Conservation (phyloP, 1,140 invertebrate genomes). For the Drosophila melanica region DNA sequence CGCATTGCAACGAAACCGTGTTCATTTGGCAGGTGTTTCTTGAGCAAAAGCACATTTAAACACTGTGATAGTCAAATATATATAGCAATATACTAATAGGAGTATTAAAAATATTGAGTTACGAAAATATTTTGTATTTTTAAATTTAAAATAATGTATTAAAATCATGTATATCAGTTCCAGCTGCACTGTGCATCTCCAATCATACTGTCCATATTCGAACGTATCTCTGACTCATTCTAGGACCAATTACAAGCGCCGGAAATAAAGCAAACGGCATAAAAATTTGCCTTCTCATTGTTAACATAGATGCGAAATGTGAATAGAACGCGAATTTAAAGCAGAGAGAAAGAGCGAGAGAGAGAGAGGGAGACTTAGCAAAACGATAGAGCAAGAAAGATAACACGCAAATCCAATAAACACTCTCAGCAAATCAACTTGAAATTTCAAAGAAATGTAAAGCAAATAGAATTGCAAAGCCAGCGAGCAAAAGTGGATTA, state of each 20-base stretch:
- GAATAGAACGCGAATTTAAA: conserved; percentile 13
- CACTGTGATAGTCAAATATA: no score
- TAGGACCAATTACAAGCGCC: conserved; percentile 12
- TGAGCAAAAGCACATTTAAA: no score
- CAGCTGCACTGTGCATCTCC: neutral
- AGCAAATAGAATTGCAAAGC: conserved; percentile 42
- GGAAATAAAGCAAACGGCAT: conserved; percentile 72
- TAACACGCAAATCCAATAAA: conserved; percentile 67
- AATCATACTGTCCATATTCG: conserved; percentile 1
- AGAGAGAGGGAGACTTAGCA: conserved; percentile 2
- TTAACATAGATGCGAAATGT: conserved; percentile 43
- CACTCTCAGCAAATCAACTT: conserved; percentile 58
- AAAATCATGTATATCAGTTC: conserved; percentile 1
- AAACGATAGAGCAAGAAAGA: neutral
- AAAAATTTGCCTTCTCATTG: conserved; percentile 76
- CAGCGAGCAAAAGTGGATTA: conserved; percentile 50
- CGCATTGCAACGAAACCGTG: neutral
- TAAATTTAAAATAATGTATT: no score
- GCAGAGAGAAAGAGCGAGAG: conserved; percentile 1
- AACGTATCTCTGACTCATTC: neutral
- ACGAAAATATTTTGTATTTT: no score
- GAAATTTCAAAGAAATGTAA: conserved; percentile 49
- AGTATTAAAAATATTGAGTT: no score
- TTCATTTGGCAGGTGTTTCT: neutral
- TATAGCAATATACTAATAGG: no score